Percentiles rank a stretch among this genome's conserved stretches.
Conservation (phyloP, 2,888 invertebrate species). For the Parnassius mnemosyne region DNA sequence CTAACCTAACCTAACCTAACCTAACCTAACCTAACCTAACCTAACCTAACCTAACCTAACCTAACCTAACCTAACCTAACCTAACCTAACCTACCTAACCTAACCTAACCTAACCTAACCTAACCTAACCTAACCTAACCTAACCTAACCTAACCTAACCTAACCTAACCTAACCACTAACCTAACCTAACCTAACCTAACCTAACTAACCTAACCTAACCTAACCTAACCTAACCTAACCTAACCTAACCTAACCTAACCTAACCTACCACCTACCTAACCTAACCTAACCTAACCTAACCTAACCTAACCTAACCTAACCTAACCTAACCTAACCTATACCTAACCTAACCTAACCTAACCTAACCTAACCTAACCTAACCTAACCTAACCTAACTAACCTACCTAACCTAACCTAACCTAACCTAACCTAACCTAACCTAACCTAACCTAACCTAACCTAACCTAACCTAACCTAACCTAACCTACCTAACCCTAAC, state of each 20-base stretch:
- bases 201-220: conserved; percentile 8
- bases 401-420: conserved; percentile 1
- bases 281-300: not conserved
- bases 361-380: conserved; percentile 1
- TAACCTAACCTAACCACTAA: too few relatives aligned
- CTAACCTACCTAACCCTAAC: too few relatives aligned
- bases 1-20: not conserved
- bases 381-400: not conserved
- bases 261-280: not conserved
- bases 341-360: not conserved
- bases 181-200: not conserved
- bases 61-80: not conserved
- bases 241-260: too few relatives aligned
- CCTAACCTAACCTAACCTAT: not conserved
- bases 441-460: not conserved
- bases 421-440: conserved; percentile 1
- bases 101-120: too few relatives aligned
- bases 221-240: not conserved
- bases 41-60: not conserved
- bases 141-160: too few relatives aligned
- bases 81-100: not conserved
- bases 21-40: not conserved
- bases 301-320: conserved; percentile 3
- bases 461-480: not conserved
- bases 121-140: too few relatives aligned